Conservation (phyloP, 2,113 vertebrate species). For the Dipodomys ordii region DNA sequence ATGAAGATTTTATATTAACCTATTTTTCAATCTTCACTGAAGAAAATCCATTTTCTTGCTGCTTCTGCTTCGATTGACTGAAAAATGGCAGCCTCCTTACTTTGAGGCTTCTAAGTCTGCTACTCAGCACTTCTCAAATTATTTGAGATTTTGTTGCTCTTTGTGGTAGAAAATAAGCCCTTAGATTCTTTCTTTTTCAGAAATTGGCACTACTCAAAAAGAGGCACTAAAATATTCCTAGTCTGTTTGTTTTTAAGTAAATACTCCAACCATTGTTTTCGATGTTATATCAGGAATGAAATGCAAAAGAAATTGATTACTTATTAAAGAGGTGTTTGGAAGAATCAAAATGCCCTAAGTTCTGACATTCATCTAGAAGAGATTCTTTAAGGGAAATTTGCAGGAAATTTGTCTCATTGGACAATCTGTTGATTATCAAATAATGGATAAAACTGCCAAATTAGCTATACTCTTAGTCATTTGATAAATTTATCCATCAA, state of each 20-base stretch:
- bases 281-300: neutral
- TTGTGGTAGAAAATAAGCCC: constrained; percentile 45
- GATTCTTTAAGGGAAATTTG: constrained; percentile 42
- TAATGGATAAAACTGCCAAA: neutral
- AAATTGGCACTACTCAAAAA: constrained; percentile 38
- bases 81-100: constrained; percentile 42
- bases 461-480: neutral
- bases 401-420: neutral
- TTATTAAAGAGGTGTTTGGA: neutral
- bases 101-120: neutral
- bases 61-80: constrained; percentile 43
- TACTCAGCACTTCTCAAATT: constrained; percentile 57
- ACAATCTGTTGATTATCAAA: neutral
- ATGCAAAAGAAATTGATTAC: neutral
- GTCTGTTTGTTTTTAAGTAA: neutral
- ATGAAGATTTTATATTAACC: constrained; percentile 82
- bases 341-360: neutral
- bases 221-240: constrained; percentile 24
- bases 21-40: constrained; percentile 81
- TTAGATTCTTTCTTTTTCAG: neutral
- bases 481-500: neutral
- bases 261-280: neutral
- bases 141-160: constrained; percentile 64
- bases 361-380: neutral
- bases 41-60: constrained; percentile 77